Conservation (phyloP, 2,797 vertebrate genomes). For the Etheostoma perlongum region DNA sequence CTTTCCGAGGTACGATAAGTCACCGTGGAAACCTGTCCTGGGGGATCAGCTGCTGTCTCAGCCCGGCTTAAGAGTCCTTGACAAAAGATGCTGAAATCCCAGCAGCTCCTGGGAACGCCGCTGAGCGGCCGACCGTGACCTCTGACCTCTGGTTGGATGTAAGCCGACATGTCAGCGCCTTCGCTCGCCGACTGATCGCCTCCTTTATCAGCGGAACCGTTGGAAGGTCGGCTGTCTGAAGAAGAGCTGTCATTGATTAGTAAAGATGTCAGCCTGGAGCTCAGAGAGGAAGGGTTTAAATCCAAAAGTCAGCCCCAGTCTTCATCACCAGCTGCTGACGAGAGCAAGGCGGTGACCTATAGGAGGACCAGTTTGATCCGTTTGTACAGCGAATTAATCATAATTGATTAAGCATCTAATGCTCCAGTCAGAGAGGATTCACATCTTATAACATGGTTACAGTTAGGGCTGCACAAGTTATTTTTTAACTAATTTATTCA, state of each 20-base stretch:
- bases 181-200: not conserved
- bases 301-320: not conserved
- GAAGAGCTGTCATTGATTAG: constrained; percentile 14
- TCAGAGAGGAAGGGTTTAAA: constrained; percentile 5
- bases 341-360: constrained; percentile 9
- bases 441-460: too few species aligned
- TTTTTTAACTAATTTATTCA: too few species aligned
- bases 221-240: constrained; percentile 1
- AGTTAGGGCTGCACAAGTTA: too few species aligned
- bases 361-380: not conserved
- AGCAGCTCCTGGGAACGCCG: not conserved
- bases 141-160: constrained; percentile 3
- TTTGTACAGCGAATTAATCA: not conserved
- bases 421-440: too few species aligned
- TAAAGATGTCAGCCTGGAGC: constrained; percentile 2
- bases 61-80: constrained; percentile 11
- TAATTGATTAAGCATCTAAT: too few species aligned
- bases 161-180: not conserved
- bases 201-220: constrained; percentile 4
- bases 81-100: constrained; percentile 1
- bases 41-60: not conserved
- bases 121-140: constrained; percentile 12
- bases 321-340: constrained; percentile 2
- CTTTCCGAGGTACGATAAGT: not conserved
- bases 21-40: not conserved